A percentile compares a stretch with the other conserved stretches of the same genome.
Evolutionary conservation across 2,113 vertebrate species (phyloP).

Genomic region (Dasyornis broadbenti): DNA sequence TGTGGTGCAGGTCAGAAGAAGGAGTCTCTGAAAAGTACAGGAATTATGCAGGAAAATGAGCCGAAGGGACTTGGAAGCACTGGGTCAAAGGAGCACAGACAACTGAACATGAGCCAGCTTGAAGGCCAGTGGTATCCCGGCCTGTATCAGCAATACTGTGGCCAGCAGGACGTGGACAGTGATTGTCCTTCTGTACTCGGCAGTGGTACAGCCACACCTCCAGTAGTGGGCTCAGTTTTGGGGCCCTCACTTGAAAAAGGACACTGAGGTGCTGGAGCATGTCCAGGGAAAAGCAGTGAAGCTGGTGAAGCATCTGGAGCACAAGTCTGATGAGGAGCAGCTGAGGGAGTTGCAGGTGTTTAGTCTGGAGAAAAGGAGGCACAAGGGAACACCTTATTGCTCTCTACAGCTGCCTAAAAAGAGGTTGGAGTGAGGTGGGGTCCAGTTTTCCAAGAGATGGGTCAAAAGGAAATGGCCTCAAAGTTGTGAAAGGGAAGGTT

Average conservation of each 20-base stretch:
- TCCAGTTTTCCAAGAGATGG: neutral
- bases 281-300: neutral
- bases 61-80: accelerated
- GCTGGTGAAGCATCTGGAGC: neutral
- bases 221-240: neutral
- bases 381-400: neutral
- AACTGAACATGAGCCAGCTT: accelerated
- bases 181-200: neutral
- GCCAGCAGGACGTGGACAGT: neutral
- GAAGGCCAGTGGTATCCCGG: neutral
- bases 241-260: neutral
- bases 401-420: neutral
- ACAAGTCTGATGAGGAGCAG: neutral
- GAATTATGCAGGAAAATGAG: neutral
- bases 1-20: neutral
- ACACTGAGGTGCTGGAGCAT: accelerated
- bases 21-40: neutral
- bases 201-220: no score
- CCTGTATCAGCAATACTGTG: neutral
- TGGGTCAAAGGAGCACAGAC: accelerated
- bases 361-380: neutral
- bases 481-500: neutral
- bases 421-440: neutral
- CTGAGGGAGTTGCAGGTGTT: neutral
- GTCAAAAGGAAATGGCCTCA: neutral